phyloP scores from a whole-genome alignment of 2,113 vertebrate species.

The Lagopus leucura region DNA sequence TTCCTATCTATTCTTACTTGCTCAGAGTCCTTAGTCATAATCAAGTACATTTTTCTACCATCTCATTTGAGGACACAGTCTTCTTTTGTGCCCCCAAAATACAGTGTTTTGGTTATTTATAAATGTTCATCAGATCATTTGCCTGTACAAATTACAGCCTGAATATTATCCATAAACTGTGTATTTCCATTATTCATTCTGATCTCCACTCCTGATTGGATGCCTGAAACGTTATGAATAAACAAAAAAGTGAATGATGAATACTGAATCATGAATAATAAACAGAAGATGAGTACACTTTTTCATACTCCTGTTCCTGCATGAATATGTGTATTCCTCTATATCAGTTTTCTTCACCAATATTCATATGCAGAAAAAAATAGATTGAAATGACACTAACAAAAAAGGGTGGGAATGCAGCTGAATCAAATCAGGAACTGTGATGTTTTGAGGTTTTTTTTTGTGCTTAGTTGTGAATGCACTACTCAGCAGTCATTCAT shows the following conservation, averaged over 20 bases:
- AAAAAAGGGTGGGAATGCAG: slow-evolving; percentile 50
- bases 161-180: slow-evolving; percentile 35
- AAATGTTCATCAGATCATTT: slow-evolving; percentile 58
- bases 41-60: slow-evolving; percentile 13
- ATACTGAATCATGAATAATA: slow-evolving; percentile 70
- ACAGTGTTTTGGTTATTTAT: slow-evolving; percentile 54
- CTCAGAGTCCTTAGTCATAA: slow-evolving; percentile 7
- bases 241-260: slow-evolving; percentile 59
- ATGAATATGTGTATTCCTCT: slow-evolving; percentile 61
- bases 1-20: slow-evolving; percentile 11
- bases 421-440: slow-evolving; percentile 66
- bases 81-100: slow-evolving; percentile 38
- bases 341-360: slow-evolving; percentile 59
- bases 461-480: slow-evolving; percentile 21
- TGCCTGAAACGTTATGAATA: slow-evolving; percentile 66
- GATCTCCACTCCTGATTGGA: slow-evolving; percentile 35
- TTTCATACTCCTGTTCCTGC: slow-evolving; percentile 47
- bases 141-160: slow-evolving; percentile 52
- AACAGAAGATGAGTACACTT: slow-evolving; percentile 65
- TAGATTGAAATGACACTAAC: slow-evolving; percentile 34
- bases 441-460: neutral
- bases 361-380: slow-evolving; percentile 66
- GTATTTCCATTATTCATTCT: slow-evolving; percentile 62
- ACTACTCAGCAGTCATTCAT: slow-evolving; percentile 54
- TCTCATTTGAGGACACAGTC: slow-evolving; percentile 24